A percentile compares a stretch with the other conserved stretches of the same genome.
These are phyloP conservation scores for Muricea muricata DNA, from an alignment of 92 coral and sea anemone genomes.

Conservation along the genomic window DNA sequence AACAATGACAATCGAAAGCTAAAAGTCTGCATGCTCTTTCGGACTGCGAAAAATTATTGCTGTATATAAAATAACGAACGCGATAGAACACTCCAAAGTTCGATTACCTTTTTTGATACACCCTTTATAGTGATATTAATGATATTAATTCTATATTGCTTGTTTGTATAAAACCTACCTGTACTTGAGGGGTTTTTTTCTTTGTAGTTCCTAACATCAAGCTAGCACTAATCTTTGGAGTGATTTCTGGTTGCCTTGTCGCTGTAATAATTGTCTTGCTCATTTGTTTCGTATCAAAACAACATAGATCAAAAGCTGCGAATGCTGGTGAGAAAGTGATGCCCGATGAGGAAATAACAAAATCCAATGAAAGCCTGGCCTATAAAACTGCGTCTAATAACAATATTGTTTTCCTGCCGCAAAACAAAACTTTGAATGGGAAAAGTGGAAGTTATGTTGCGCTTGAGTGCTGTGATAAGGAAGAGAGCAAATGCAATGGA, in stretches of 20 bases:
- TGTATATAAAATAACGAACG: too few species aligned
- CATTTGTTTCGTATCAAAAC: conserved; percentile 5
- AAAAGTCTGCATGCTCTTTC: too few species aligned
- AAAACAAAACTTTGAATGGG: neutral
- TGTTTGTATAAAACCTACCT: too few species aligned
- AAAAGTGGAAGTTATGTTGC: conserved; percentile 38
- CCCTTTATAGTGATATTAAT: too few species aligned
- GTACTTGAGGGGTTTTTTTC: too few species aligned
- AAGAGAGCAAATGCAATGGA: conserved; percentile 17
- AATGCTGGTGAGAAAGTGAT: neutral
- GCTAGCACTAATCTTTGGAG: conserved; percentile 25
- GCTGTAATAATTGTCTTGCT: conserved; percentile 14
- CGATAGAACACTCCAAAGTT: too few species aligned
- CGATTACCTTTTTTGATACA: too few species aligned
- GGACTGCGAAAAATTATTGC: too few species aligned
- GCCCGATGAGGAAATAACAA: neutral
- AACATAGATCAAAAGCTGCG: neutral
- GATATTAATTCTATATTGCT: too few species aligned
- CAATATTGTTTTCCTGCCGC: conserved; percentile 27
- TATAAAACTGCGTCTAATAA: conserved; percentile 17
- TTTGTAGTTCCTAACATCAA: conserved; percentile 1
- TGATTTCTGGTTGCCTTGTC: conserved; percentile 28
- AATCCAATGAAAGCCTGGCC: conserved; percentile 21
- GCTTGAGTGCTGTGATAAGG: conserved; percentile 11
- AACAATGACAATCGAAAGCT: too few species aligned